phyloP scores from a whole-genome alignment of 2,888 invertebrate species.

The Protophormia terraenovae region DNA sequence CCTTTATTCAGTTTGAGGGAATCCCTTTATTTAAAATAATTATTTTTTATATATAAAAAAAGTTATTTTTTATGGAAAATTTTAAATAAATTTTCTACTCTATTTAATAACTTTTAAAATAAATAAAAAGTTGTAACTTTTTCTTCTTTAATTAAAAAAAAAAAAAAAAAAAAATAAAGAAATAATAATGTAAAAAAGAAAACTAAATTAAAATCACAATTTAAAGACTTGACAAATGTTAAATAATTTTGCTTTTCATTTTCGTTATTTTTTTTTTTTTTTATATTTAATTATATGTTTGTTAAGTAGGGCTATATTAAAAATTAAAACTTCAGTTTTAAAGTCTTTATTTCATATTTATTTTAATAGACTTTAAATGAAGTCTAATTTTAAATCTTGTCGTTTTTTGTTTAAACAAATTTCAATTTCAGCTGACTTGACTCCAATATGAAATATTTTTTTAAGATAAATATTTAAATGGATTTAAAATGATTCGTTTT shows the following conservation, averaged over 20 bases:
- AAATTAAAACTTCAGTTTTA: slow-evolving; percentile 59
- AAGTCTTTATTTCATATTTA: slow-evolving; percentile 66
- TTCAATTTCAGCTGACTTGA: slow-evolving; percentile 25
- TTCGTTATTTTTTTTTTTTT: slow-evolving; percentile 53
- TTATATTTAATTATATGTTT: no score
- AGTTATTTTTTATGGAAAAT: neutral
- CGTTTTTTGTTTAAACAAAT: slow-evolving; percentile 13
- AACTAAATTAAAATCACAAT: slow-evolving; percentile 81
- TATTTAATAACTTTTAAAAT: neutral
- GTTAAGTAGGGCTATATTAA: no score
- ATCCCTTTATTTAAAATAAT: neutral
- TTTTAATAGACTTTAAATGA: slow-evolving; percentile 49
- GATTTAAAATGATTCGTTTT: slow-evolving; percentile 35
- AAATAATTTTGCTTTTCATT: slow-evolving; percentile 41
- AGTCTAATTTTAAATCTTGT: slow-evolving; percentile 14
- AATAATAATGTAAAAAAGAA: no score
- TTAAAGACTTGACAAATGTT: slow-evolving; percentile 78
- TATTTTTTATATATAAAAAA: neutral
- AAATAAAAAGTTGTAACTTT: neutral
- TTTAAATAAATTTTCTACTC: neutral
- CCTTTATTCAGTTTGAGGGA: neutral
- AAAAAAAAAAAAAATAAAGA: slow-evolving; percentile 31
- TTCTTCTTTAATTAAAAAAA: slow-evolving; percentile 47
- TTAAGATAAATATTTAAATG: slow-evolving; percentile 65
- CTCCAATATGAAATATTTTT: slow-evolving; percentile 64